A percentile compares a stretch with the other conserved stretches of the same genome.
Conservation (phyloP, 1,140 invertebrate species). For the Meloidogyne exigua region DNA sequence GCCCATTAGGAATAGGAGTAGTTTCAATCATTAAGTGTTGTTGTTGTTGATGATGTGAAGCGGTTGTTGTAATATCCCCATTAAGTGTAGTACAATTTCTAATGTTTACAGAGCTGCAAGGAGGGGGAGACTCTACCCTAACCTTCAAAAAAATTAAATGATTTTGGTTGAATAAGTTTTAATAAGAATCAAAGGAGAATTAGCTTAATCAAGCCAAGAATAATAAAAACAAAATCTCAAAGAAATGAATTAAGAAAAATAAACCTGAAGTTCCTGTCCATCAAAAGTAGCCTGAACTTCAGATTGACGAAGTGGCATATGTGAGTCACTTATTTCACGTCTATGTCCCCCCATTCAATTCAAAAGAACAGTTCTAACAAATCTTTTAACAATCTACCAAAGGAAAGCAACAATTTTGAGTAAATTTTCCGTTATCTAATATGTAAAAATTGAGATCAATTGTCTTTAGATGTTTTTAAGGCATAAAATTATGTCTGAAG, state of each 20-base stretch:
- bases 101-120: conserved; percentile 13
- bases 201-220: too few relatives aligned
- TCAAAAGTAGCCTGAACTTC: conserved; percentile 37
- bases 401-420: too few relatives aligned
- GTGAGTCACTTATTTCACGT: conserved; percentile 48
- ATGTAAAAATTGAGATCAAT: too few relatives aligned
- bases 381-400: too few relatives aligned
- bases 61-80: background rate
- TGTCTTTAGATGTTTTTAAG: too few relatives aligned
- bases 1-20: background rate
- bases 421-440: too few relatives aligned
- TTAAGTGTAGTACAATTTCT: conserved; percentile 6
- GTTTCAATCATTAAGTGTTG: conserved; percentile 20
- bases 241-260: background rate
- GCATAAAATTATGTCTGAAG: too few relatives aligned
- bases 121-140: background rate
- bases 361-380: background rate
- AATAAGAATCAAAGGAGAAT: too few relatives aligned
- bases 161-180: too few relatives aligned
- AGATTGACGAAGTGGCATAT: conserved; percentile 47
- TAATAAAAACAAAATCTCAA: too few relatives aligned
- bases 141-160: background rate
- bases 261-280: conserved; percentile 24
- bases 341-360: conserved; percentile 42
- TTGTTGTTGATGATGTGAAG: conserved; percentile 13